phyloP scores from a whole-genome alignment of 1,140 invertebrate genomes.

The Magallana angulata region DNA sequence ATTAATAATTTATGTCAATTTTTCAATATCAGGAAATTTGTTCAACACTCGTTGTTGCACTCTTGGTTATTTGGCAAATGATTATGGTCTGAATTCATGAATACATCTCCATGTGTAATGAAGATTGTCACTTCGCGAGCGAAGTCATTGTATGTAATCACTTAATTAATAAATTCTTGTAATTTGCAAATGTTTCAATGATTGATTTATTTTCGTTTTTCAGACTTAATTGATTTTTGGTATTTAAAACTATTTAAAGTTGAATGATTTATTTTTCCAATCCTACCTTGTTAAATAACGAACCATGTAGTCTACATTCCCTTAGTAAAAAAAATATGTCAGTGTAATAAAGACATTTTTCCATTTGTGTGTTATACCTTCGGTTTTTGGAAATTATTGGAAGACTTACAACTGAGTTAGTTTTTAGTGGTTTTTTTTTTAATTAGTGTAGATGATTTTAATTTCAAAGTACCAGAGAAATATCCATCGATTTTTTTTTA shows the following conservation, averaged over 20 bases:
- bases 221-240: neutral
- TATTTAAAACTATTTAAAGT: neutral
- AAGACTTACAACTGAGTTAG: too few species aligned
- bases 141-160: neutral
- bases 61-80: slow-evolving; percentile 6
- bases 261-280: neutral
- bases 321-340: neutral
- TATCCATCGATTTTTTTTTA: too few species aligned
- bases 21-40: slow-evolving; percentile 27
- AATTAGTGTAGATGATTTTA: too few species aligned
- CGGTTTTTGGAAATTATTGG: too few species aligned
- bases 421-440: too few species aligned
- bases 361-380: too few species aligned
- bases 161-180: neutral
- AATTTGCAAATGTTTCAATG: neutral
- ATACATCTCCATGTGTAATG: slow-evolving; percentile 1
- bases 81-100: neutral
- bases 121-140: neutral
- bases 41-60: neutral
- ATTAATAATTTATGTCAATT: slow-evolving; percentile 33
- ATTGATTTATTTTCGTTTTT: neutral
- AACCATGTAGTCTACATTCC: neutral
- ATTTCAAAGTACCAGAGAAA: too few species aligned
- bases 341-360: too few species aligned
- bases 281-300: neutral